Base-by-base conservation (phyloP, 1,140 invertebrate species). In the Idris sp. region DNA sequence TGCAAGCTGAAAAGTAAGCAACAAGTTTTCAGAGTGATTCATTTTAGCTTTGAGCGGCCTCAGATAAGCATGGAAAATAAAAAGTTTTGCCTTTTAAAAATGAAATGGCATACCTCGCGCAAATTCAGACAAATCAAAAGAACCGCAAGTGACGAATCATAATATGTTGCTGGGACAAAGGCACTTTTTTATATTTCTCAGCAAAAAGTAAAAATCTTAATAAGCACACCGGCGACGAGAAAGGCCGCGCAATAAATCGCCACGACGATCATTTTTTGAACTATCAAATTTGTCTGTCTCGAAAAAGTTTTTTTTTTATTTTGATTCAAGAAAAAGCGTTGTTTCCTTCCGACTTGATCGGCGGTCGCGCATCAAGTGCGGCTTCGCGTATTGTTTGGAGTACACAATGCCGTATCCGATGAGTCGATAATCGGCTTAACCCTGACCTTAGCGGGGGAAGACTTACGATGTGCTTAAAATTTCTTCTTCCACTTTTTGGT, bases 161-260 rank as follows among this genome's bases (percentile, higher is more conserved):
- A n/a, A n/a, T n/a, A n/a, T n/a, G n/a, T n/a, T n/a, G n/a, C n/a
- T n/a, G n/a, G 22, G 51, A 41, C 35, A 14, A 51, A 44, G 28
- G 35, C 59, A 67, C 44, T 65, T 83, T 36, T n/a, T n/a, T n/a
- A n/a, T 10, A 28, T 48, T 41, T 14, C 9, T 73, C 77, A 86
- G 48, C 80, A 83, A 51, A 83, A 82, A 16, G 79, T 78, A 51
- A 86, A 86, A 49, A 87, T 83, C 59, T 84, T 85, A 30, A 87
- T 65, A 0, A 87, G 74, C 30, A 87, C 67, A 5, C 83, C 85
- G 18, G 82, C 82, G 16, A 86, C 82, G 76, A 86, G 67, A 62
- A 87, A 86, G 9, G 82, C 83, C 41, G 79, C 80, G 67, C 85
- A 86, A 53, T 87, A 87, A 53, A 87, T 87, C 1, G 85, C 85